Conservation (phyloP, 2,888 invertebrate genomes). For the Megaustenia siamemsis region DNA sequence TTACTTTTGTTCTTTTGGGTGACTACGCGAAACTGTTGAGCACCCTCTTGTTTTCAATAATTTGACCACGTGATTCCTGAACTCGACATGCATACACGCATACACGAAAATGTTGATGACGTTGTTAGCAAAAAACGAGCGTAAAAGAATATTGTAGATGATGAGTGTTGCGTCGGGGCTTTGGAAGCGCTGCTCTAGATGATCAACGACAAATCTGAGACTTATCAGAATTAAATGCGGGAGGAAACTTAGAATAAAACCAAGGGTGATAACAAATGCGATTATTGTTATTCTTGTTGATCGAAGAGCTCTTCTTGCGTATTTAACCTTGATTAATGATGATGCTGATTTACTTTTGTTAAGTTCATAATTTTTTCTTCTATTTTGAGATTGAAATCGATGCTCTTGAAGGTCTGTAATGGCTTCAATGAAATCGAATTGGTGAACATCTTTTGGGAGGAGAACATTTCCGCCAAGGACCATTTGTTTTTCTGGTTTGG, state of each 20-base stretch:
- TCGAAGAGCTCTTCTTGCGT: constrained; percentile 34
- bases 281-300: constrained; percentile 63
- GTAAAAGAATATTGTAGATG: constrained; percentile 67
- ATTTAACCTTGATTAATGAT: constrained; percentile 3
- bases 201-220: background rate
- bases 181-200: constrained; percentile 47
- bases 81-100: constrained; percentile 65
- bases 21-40: too few relatives aligned
- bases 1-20: too few relatives aligned
- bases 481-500: too few relatives aligned
- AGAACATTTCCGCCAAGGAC: too few relatives aligned
- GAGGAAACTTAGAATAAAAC: constrained; percentile 66
- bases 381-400: too few relatives aligned
- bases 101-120: constrained; percentile 69
- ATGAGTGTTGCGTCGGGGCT: constrained; percentile 57
- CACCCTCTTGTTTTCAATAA: too few relatives aligned
- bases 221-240: constrained; percentile 65
- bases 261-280: constrained; percentile 64
- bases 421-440: too few relatives aligned
- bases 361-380: too few relatives aligned
- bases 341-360: constrained; percentile 17
- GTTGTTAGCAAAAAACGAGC: constrained; percentile 70
- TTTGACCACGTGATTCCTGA: constrained; percentile 60
- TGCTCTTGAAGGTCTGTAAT: too few relatives aligned
- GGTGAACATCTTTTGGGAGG: too few relatives aligned